Evolutionary conservation across 1,140 invertebrate genomes (phyloP).

Genomic region (Homalodisca vitripennis): DNA sequence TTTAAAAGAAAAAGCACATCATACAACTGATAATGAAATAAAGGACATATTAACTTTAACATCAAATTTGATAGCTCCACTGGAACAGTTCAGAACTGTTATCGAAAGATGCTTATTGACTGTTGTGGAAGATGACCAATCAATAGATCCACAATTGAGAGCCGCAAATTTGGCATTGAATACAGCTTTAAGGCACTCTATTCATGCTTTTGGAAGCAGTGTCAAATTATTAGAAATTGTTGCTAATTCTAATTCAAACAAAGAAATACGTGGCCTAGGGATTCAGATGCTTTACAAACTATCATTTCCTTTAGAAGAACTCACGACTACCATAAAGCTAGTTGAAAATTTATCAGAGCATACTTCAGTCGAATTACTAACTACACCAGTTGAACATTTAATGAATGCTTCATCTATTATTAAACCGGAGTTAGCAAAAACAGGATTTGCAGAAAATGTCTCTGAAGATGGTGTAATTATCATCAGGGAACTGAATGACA

Average conservation of each 20-base stretch:
- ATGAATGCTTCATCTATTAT: constrained; percentile 49
- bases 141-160: constrained; percentile 23
- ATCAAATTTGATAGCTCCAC: constrained; percentile 36
- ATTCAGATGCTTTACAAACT: constrained; percentile 39
- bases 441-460: constrained; percentile 39
- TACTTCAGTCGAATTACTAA: constrained; percentile 50
- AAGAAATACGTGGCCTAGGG: constrained; percentile 34
- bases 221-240: constrained; percentile 36
- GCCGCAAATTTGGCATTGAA: constrained; percentile 33
- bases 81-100: constrained; percentile 38
- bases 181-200: constrained; percentile 36
- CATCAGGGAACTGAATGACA: constrained; percentile 38
- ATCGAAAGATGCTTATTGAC: constrained; percentile 38
- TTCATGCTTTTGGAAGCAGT: constrained; percentile 37
- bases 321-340: constrained; percentile 40
- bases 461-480: constrained; percentile 35
- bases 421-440: constrained; percentile 39
- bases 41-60: constrained; percentile 35
- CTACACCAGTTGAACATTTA: constrained; percentile 53
- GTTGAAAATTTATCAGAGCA: constrained; percentile 41
- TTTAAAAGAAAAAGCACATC: constrained; percentile 16
- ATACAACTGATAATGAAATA: constrained; percentile 32
- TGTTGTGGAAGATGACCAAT: constrained; percentile 36
- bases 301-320: constrained; percentile 39
- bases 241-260: constrained; percentile 25